Conservation (phyloP, 2,888 invertebrate genomes). For the Erebia ligea region DNA sequence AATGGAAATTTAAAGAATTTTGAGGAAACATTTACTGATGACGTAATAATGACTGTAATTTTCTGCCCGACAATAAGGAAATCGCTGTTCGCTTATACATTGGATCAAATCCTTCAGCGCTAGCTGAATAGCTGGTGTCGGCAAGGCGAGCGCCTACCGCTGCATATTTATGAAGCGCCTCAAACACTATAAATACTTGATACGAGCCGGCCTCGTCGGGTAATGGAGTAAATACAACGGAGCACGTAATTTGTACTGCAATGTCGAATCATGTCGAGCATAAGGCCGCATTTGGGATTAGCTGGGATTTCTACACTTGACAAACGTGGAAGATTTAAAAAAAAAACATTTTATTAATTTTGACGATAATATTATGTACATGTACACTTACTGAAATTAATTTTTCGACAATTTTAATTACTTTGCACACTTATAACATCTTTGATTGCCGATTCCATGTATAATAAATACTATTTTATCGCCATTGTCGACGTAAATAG, state of each 20-base stretch:
- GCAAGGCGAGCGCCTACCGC: slow-evolving; percentile 82
- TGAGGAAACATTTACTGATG: no score
- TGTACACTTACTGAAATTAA: no score
- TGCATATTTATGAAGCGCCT: slow-evolving; percentile 84
- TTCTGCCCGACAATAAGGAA: slow-evolving; percentile 26
- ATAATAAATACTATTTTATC: no score
- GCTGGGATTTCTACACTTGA: slow-evolving; percentile 14
- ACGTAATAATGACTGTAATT: no score
- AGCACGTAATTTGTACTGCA: slow-evolving; percentile 61
- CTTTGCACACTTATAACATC: neutral
- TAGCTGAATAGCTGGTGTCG: slow-evolving; percentile 81
- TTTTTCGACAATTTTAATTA: no score
- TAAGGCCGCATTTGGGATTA: slow-evolving; percentile 22
- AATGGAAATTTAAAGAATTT: no score
- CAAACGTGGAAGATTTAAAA: neutral
- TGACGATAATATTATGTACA: neutral
- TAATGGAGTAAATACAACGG: slow-evolving; percentile 80
- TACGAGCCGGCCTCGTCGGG: slow-evolving; percentile 73
- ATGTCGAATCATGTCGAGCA: slow-evolving; percentile 45
- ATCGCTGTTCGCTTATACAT: slow-evolving; percentile 46
- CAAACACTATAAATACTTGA: slow-evolving; percentile 84
- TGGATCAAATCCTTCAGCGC: slow-evolving; percentile 47
- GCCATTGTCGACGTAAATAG: no score
- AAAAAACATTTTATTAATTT: neutral
- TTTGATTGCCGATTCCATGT: neutral